Evolutionary conservation across 2,113 vertebrate genomes (phyloP).

Genomic region (Eira barbara): DNA sequence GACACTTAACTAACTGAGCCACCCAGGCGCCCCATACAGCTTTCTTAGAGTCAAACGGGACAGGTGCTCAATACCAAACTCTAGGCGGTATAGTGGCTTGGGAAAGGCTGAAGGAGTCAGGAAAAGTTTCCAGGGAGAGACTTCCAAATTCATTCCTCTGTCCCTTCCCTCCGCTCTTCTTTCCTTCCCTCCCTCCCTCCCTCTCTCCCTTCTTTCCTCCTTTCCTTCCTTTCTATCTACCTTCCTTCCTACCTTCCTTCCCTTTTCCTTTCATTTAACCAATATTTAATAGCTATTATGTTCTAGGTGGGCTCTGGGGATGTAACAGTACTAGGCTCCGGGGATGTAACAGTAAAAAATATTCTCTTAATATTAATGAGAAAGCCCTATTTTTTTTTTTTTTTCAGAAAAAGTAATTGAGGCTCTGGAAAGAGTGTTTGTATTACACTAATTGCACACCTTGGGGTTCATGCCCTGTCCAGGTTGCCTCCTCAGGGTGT

Average conservation of each 20-base stretch:
- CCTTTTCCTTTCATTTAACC: not conserved
- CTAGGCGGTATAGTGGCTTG: not conserved
- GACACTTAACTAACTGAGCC: no score
- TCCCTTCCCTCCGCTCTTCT: not conserved
- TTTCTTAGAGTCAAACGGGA: not conserved
- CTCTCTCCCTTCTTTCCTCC: not conserved
- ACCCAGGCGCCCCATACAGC: no score
- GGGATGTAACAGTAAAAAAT: not conserved
- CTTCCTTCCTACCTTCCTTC: not conserved
- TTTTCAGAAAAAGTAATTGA: not conserved
- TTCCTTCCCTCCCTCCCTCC: not conserved
- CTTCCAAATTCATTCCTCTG: slow-evolving; percentile 1
- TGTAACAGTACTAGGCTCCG: not conserved
- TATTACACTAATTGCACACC: not conserved
- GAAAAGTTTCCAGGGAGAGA: not conserved
- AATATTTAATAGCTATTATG: not conserved
- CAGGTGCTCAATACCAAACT: not conserved
- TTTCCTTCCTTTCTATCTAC: not conserved
- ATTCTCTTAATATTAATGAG: not conserved
- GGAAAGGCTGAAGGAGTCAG: no score
- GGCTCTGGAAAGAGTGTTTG: not conserved
- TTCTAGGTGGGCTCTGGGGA: not conserved
- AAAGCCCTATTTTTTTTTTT: not conserved
- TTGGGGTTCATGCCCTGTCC: not conserved
- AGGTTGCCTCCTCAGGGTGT: no score